Evolutionary conservation across 2,113 vertebrate species (phyloP).

Genomic region (Protobothrops mucrosquamatus): DNA sequence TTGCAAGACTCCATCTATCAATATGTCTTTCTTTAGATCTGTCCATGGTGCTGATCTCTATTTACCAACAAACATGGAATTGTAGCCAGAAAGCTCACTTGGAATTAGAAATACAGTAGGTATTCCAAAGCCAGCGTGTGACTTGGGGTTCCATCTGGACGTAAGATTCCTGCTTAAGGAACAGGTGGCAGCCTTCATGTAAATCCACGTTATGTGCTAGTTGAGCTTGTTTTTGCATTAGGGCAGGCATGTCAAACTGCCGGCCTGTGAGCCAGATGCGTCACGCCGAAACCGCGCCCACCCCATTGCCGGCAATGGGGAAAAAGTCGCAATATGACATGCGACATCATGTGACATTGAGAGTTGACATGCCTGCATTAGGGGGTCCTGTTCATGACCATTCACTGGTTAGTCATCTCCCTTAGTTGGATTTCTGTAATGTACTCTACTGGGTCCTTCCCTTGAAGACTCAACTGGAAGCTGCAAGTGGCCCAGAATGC

Average conservation of each 20-base stretch:
- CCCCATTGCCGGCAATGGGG: too few species aligned
- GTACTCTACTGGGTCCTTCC: not conserved
- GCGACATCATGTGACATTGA: too few species aligned
- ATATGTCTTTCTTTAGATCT: not conserved
- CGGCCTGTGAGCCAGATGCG: too few species aligned
- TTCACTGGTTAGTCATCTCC: not conserved
- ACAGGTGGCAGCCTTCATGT: not conserved
- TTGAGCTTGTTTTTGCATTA: too few species aligned
- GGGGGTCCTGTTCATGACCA: not conserved
- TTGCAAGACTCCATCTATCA: not conserved
- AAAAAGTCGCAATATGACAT: too few species aligned
- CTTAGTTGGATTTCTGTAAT: not conserved
- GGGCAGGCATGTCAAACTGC: too few species aligned
- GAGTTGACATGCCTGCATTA: too few species aligned
- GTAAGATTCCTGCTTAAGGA: not conserved
- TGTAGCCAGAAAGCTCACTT: not conserved
- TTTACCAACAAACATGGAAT: not conserved
- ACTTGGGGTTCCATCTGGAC: not conserved
- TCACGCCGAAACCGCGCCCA: too few species aligned
- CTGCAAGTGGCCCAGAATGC: not conserved
- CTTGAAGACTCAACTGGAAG: not conserved
- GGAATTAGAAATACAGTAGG: not conserved
- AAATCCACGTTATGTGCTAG: not conserved
- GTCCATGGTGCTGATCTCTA: conserved; percentile 11
- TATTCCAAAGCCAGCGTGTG: not conserved